These are phyloP conservation scores for Ips typographus DNA, from an alignment of 1,140 invertebrate genomes.

Conservation along the genomic window DNA sequence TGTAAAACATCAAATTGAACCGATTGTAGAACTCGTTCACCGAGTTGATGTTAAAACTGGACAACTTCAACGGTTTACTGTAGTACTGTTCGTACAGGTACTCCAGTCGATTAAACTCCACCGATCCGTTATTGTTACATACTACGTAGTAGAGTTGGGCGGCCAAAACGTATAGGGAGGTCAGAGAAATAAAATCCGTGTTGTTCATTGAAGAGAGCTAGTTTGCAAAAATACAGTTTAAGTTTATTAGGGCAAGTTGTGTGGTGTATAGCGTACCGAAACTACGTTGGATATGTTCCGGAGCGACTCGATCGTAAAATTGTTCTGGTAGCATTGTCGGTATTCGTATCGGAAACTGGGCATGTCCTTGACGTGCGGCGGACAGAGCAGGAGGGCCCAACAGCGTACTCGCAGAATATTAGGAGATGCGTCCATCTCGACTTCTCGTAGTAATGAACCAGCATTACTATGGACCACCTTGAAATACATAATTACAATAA, in stretches of 20 bases:
- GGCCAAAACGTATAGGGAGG: slow-evolving; percentile 43
- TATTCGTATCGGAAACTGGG: slow-evolving; percentile 44
- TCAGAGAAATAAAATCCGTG: slow-evolving; percentile 43
- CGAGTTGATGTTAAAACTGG: slow-evolving; percentile 40
- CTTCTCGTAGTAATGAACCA: slow-evolving; percentile 42
- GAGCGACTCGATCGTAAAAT: slow-evolving; percentile 42
- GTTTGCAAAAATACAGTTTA: slow-evolving; percentile 5
- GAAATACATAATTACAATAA: background rate
- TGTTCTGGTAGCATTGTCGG: slow-evolving; percentile 42
- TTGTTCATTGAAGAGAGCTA: slow-evolving; percentile 40
- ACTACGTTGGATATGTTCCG: slow-evolving; percentile 44
- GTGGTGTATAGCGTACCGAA: slow-evolving; percentile 29
- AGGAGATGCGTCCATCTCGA: slow-evolving; percentile 38
- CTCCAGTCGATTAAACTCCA: slow-evolving; percentile 43
- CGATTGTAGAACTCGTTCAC: slow-evolving; percentile 43
- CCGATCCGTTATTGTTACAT: slow-evolving; percentile 40
- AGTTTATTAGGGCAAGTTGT: background rate
- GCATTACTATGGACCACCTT: slow-evolving; percentile 41
- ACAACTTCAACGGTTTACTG: slow-evolving; percentile 39
- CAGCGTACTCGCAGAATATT: slow-evolving; percentile 42
- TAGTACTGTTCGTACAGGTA: slow-evolving; percentile 40
- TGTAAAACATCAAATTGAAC: slow-evolving; percentile 45
- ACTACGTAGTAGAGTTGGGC: slow-evolving; percentile 48
- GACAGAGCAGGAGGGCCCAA: slow-evolving; percentile 46
- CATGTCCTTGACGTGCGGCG: slow-evolving; percentile 43